A percentile compares a stretch with the other conserved stretches of the same genome.
Evolutionary conservation across 2,888 invertebrate genomes (phyloP).

Genomic region (Agrenia bidenticulata): DNA sequence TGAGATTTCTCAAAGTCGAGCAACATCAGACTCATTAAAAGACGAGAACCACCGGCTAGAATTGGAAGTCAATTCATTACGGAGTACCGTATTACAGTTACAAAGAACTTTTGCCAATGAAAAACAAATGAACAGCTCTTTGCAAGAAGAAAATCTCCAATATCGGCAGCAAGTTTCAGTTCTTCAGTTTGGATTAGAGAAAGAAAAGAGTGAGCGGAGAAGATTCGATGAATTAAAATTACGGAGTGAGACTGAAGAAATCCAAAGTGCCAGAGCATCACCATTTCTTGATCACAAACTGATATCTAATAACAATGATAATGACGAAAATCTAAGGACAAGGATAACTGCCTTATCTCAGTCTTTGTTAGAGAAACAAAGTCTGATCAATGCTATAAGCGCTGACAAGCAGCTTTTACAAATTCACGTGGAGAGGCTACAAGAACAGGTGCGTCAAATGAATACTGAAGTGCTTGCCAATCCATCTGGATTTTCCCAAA

Average conservation of each 20-base stretch:
- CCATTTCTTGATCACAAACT: background rate
- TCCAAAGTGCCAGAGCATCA: background rate
- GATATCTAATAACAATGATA: background rate
- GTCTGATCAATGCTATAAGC: slow-evolving; percentile 50
- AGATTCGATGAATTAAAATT: slow-evolving; percentile 39
- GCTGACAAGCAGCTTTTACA: slow-evolving; percentile 52
- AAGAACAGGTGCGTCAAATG: slow-evolving; percentile 37
- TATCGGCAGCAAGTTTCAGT: slow-evolving; percentile 47
- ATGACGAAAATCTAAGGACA: slow-evolving; percentile 41
- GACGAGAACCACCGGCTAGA: slow-evolving; percentile 49
- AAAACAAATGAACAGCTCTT: slow-evolving; percentile 35
- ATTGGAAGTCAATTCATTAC: slow-evolving; percentile 40
- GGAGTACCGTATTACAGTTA: slow-evolving; percentile 34
- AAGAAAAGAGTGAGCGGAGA: slow-evolving; percentile 44
- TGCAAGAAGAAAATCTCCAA: slow-evolving; percentile 51
- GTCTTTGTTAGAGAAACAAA: slow-evolving; percentile 51
- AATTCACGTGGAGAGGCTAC: slow-evolving; percentile 50
- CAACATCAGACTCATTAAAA: slow-evolving; percentile 54
- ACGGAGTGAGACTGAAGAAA: slow-evolving; percentile 27
- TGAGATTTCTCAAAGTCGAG: slow-evolving; percentile 60
- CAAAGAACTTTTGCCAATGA: slow-evolving; percentile 37
- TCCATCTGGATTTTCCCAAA: slow-evolving; percentile 39
- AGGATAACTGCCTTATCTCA: slow-evolving; percentile 51
- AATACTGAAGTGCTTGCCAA: slow-evolving; percentile 28
- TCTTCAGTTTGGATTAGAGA: slow-evolving; percentile 47